These are phyloP conservation scores for Antheraea mylitta DNA, from an alignment of 1,140 invertebrate species.

Conservation along the genomic window DNA sequence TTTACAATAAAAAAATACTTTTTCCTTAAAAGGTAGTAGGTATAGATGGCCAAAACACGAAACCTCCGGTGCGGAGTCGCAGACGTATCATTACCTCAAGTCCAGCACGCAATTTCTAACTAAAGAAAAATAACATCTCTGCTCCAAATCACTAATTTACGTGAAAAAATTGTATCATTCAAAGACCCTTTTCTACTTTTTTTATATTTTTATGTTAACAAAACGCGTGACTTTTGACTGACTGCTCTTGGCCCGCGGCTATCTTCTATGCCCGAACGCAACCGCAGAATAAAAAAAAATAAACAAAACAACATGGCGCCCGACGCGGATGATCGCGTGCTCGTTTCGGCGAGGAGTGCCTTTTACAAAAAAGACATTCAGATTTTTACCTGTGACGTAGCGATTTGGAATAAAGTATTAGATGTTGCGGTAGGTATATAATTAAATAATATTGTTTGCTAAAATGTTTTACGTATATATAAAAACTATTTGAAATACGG, in stretches of 20 bases:
- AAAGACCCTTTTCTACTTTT: slow-evolving; percentile 33
- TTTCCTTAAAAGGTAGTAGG: too few species aligned
- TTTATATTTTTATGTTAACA: slow-evolving; percentile 9
- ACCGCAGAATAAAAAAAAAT: slow-evolving; percentile 31
- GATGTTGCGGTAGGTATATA: slow-evolving; percentile 24
- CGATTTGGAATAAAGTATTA: slow-evolving; percentile 44
- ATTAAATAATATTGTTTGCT: slow-evolving; percentile 35
- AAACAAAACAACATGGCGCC: slow-evolving; percentile 16
- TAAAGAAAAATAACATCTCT: slow-evolving; percentile 22
- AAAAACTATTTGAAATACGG: too few species aligned
- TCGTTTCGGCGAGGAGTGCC: slow-evolving; percentile 41
- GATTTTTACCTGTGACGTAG: slow-evolving; percentile 51
- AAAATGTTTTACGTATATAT: too few species aligned
- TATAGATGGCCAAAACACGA: not conserved
- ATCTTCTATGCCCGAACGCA: slow-evolving; percentile 29
- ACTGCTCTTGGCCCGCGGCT: slow-evolving; percentile 38
- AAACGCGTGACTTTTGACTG: slow-evolving; percentile 43
- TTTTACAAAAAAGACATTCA: slow-evolving; percentile 40
- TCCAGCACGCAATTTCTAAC: slow-evolving; percentile 40
- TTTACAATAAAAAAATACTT: too few species aligned
- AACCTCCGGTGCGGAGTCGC: slow-evolving; percentile 5
- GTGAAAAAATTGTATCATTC: slow-evolving; percentile 47
- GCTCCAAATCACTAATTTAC: slow-evolving; percentile 44
- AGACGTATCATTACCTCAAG: slow-evolving; percentile 39
- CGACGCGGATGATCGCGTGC: slow-evolving; percentile 34